Base-by-base conservation (phyloP, 2,888 invertebrate species). In the Cheilosia vernalis region DNA sequence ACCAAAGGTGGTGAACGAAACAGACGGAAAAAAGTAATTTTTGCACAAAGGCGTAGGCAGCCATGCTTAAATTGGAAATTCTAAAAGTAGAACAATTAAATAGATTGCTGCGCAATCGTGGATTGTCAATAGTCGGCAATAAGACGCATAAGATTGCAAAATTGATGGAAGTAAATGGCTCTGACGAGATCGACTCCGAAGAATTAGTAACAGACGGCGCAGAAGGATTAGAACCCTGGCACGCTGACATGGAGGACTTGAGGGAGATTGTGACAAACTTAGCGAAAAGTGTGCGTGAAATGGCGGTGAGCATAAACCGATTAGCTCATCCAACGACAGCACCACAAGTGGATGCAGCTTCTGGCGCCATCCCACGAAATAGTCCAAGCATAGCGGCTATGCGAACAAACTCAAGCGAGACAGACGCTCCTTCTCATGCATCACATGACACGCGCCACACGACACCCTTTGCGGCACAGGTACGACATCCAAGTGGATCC, bases 171-270 rank as follows among this genome's bases (percentile, higher is more conserved):
- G 40, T 63, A 1, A 13, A 49, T 24, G 49, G 61, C 2, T n/a
- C 37, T 19, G 73, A 73, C 58, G 79, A 73, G 17, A 51, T 66
- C 6, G 64, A 66, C 27, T 6, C 40, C 21, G 24, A 56, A n/a
- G 72, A 73, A 17, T 17, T 15, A 17, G 17, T 42, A 1, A 4
- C 1, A 15, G 47, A 47, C 1, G 47, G 7, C 17, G 19, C n/a
- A 24, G 24, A 24, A 24, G 24, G 24, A 1, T 24, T 24, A 24
- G 2, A 24, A 24, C 24, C 24, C 24, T 24, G 24, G 24, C 24
- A 24, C 3, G 24, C 2, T 1, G 24, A 24, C 2, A 24, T 24
- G 24, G 24, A 2, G 2, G 24, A 24, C 24, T 24, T 24, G 24
- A 24, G 24, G 24, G 24, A 24, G 24, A 24, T 24, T 24, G 24